These are phyloP conservation scores for Irena cyanogastra DNA, from an alignment of 2,113 vertebrate genomes.

Conservation along the genomic window DNA sequence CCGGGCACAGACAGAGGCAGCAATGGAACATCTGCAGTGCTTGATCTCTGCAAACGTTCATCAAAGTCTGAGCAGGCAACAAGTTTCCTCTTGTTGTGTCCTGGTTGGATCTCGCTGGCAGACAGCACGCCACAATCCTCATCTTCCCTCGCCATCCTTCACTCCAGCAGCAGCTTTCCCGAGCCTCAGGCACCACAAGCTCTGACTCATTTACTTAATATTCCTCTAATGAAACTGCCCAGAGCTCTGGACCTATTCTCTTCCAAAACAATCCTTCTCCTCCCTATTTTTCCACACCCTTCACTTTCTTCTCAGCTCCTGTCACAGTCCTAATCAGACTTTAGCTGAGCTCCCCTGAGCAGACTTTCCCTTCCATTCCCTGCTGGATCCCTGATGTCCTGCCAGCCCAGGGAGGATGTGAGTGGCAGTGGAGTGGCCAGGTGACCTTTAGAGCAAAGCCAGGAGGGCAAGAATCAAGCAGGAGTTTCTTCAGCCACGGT, in stretches of 20 bases:
- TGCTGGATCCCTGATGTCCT: not conserved
- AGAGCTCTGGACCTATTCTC: constrained; percentile 49
- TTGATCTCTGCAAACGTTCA: constrained; percentile 32
- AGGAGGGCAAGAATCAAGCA: not conserved
- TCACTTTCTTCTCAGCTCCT: not conserved
- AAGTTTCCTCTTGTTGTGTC: constrained; percentile 64
- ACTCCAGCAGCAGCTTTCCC: constrained; percentile 45
- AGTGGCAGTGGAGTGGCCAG: not conserved
- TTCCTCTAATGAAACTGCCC: constrained; percentile 60
- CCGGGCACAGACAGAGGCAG: not conserved
- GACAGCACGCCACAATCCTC: constrained; percentile 34
- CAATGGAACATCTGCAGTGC: not conserved
- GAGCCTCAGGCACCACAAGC: constrained; percentile 39
- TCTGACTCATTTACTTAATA: constrained; percentile 65
- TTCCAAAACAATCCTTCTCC: constrained; percentile 43
- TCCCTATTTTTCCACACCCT: constrained; percentile 44
- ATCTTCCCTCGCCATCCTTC: constrained; percentile 15
- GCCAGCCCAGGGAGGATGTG: not conserved
- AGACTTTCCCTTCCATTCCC: not conserved
- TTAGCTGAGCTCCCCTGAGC: not conserved
- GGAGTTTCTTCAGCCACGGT: accelerated
- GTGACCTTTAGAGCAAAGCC: not conserved
- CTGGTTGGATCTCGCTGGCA: constrained; percentile 32
- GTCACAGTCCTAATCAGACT: not conserved
- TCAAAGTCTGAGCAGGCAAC: constrained; percentile 51